Evolutionary conservation across 2,888 invertebrate genomes (phyloP).

Genomic region (Uropetala carovei): DNA sequence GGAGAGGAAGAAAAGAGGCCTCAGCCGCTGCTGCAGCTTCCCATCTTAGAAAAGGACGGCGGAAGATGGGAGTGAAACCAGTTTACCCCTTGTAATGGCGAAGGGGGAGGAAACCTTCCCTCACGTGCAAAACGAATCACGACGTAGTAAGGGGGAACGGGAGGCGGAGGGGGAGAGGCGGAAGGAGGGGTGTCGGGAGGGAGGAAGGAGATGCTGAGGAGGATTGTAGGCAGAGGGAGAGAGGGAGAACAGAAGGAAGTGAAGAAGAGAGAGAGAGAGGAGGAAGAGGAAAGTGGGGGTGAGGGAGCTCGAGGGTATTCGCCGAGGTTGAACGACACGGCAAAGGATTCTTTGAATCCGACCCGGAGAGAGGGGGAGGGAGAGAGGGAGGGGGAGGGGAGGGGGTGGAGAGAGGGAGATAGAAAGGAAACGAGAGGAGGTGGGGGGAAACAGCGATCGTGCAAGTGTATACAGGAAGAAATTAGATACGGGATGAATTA

Average conservation of each 20-base stretch:
- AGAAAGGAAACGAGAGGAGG: background rate
- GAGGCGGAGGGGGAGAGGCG: background rate
- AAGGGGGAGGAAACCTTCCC: background rate
- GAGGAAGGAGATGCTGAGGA: background rate
- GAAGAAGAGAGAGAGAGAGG: constrained; percentile 15
- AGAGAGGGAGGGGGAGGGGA: constrained; percentile 9
- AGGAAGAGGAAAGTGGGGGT: background rate
- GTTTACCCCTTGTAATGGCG: constrained; percentile 43
- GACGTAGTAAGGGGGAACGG: constrained; percentile 43
- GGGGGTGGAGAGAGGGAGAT: background rate
- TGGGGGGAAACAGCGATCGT: too few species aligned
- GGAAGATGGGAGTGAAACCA: constrained; percentile 57
- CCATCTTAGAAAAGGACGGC: constrained; percentile 28
- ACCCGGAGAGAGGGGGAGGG: background rate
- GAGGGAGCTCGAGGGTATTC: constrained; percentile 12
- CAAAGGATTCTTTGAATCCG: constrained; percentile 14
- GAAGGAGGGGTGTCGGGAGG: constrained; percentile 2
- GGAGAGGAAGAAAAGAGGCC: background rate
- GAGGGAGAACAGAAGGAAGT: background rate
- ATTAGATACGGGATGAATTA: too few species aligned
- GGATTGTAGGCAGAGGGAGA: background rate
- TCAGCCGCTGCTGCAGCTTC: constrained; percentile 41
- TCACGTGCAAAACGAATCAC: constrained; percentile 44
- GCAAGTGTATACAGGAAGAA: too few species aligned
- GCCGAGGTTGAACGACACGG: constrained; percentile 35